Evolutionary conservation across 2,888 invertebrate genomes (phyloP).

Genomic region (Coremacera marginata): DNA sequence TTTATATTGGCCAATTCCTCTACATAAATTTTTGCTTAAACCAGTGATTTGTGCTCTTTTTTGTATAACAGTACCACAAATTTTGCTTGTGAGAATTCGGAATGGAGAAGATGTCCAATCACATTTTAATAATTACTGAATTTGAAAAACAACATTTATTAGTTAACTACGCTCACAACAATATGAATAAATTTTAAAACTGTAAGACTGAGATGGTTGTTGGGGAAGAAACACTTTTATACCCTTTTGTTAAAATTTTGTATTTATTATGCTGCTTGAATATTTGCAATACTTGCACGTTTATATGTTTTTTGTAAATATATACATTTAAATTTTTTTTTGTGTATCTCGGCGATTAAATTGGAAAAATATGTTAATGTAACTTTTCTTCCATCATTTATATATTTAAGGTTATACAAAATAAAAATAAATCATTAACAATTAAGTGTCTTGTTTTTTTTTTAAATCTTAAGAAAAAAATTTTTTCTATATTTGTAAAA

Average conservation of each 20-base stretch:
- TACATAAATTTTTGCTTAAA: not conserved
- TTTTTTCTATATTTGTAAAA: no score
- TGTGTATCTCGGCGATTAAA: conserved; percentile 7
- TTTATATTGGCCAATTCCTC: conserved; percentile 15
- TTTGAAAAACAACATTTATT: not conserved
- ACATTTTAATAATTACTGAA: not conserved
- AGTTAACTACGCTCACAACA: not conserved
- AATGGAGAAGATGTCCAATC: not conserved
- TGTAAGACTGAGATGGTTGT: conserved; percentile 67
- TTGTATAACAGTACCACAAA: no score
- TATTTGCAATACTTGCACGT: conserved; percentile 5
- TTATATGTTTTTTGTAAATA: not conserved
- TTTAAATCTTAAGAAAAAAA: not conserved
- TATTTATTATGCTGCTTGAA: conserved; percentile 14
- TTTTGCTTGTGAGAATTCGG: not conserved
- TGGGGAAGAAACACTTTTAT: conserved; percentile 53
- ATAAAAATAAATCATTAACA: not conserved
- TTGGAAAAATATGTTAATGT: not conserved
- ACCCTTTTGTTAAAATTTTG: not conserved
- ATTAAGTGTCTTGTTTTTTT: no score
- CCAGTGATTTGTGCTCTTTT: not conserved
- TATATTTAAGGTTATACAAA: conserved; percentile 14
- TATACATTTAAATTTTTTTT: not conserved
- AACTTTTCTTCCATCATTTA: conserved; percentile 3
- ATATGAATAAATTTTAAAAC: conserved; percentile 48